These are phyloP conservation scores for Struthidea cinerea DNA, from an alignment of 2,113 vertebrate species.

Conservation along the genomic window DNA sequence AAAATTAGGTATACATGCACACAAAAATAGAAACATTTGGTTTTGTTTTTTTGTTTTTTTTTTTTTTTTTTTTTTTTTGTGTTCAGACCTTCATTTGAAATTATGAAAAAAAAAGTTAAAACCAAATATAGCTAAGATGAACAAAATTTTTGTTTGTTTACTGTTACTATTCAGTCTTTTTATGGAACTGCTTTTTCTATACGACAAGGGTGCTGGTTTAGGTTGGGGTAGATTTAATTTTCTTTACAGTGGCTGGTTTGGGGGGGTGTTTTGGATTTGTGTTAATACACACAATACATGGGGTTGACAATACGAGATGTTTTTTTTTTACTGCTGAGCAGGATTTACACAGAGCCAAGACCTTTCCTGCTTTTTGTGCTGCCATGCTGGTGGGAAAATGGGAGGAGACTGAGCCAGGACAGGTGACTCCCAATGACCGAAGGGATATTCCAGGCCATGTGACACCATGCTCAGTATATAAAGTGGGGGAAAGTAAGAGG, in stretches of 20 bases:
- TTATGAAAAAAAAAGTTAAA: neutral
- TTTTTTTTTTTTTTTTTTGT: neutral
- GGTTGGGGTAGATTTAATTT: neutral
- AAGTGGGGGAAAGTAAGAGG: neutral
- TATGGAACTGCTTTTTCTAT: neutral
- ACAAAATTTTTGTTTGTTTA: neutral
- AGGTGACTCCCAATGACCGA: neutral
- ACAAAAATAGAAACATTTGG: neutral
- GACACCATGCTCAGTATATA: too few relatives aligned
- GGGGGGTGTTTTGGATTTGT: neutral
- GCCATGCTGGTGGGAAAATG: fast-evolving
- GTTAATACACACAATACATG: too few relatives aligned
- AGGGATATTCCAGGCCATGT: neutral
- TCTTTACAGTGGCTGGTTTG: neutral
- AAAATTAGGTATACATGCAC: neutral
- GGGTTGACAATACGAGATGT: fast-evolving
- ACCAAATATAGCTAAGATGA: neutral
- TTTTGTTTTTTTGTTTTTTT: neutral
- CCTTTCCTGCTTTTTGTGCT: neutral
- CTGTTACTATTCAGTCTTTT: neutral
- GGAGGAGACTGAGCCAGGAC: neutral
- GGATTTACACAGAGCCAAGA: neutral
- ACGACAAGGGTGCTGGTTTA: neutral
- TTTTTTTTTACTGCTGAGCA: neutral
- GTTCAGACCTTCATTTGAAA: neutral